phyloP scores from a whole-genome alignment of 1,140 invertebrate genomes.

The Bombus impatiens region DNA sequence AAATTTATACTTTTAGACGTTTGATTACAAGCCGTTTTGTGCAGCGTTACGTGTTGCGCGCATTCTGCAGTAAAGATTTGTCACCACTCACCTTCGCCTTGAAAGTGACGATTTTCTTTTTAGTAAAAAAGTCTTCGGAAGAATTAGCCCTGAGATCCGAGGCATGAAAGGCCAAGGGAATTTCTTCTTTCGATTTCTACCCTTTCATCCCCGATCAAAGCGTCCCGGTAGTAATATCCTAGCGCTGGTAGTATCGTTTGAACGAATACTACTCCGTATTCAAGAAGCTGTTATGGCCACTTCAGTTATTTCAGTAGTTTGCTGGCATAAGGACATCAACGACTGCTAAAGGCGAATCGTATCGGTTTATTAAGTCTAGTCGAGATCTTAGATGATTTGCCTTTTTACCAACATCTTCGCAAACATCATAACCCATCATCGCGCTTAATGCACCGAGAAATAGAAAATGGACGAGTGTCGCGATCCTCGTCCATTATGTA shows the following conservation, averaged over 20 bases:
- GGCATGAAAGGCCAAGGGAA: neutral
- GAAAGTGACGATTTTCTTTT: too few relatives aligned
- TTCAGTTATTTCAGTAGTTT: neutral
- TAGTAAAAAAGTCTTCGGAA: neutral
- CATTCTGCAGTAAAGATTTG: too few relatives aligned
- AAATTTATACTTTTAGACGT: too few relatives aligned
- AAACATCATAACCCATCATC: neutral
- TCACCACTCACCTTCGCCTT: too few relatives aligned
- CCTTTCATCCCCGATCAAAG: conserved; percentile 1
- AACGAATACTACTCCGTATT: neutral
- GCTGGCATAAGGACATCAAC: neutral
- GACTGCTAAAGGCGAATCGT: neutral
- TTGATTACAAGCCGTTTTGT: too few relatives aligned
- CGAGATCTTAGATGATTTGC: neutral
- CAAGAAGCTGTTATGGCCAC: neutral
- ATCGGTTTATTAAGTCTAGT: conserved; percentile 19
- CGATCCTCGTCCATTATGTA: too few relatives aligned
- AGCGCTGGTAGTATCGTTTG: too few relatives aligned
- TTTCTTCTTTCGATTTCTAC: conserved; percentile 4
- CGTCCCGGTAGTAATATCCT: neutral
- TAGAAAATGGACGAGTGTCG: neutral
- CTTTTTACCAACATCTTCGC: neutral
- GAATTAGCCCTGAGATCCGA: neutral
- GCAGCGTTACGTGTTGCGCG: too few relatives aligned
- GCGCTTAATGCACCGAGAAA: neutral